Evolutionary conservation across 2,113 vertebrate genomes (phyloP), one percentile per base, ranked within the genome.

Genomic region (Syrrhaptes paradoxus): DNA sequence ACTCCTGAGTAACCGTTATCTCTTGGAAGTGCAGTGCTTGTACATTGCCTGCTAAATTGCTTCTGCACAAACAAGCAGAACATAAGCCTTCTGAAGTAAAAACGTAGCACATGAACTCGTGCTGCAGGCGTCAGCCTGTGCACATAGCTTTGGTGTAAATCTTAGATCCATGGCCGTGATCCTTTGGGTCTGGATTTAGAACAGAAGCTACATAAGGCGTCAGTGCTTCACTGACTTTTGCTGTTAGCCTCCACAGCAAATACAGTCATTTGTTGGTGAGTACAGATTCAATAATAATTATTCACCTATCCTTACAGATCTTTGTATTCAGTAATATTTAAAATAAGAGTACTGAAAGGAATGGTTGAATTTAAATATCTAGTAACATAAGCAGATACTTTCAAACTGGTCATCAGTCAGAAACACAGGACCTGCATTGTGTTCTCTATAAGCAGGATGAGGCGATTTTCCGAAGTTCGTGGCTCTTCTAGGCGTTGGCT

Each of bases 41-140:
- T 49, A 34, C 29, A 36, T 32, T 87, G 55, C 32, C 65, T 77
- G 21, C 21, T 67, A 51, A 63, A 87, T 16, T 71, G 13, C 16
- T 87, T 88, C 55, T 73, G 36, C 75, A 84, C 14, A 65, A 88
- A 78, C 17, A 82, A 79, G 29, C n/a, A 86, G 71, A 87, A 91
- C 71, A 80, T 28, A 67, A 91, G 16, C 21, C 8, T 52, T 76
- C 31, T 59, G 32, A 89, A 90, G 79, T 38, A 55, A 93, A 87
- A 95, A 24, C 22, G 31, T 21, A 28, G 14, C 52, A 52, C 1
- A 2, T 11, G 20, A 80, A 71, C 34, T 85, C 10, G 24, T 5
- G 24, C 26, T 89, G 45, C 55, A 63, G 48, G 45, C 20, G 62
- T 66, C 62, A 88, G 51, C 34, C 34, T 55, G 18, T 51, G n/a